Evolutionary conservation across 2,888 invertebrate species (phyloP).

Genomic region (Stegana nigrithorax): DNA sequence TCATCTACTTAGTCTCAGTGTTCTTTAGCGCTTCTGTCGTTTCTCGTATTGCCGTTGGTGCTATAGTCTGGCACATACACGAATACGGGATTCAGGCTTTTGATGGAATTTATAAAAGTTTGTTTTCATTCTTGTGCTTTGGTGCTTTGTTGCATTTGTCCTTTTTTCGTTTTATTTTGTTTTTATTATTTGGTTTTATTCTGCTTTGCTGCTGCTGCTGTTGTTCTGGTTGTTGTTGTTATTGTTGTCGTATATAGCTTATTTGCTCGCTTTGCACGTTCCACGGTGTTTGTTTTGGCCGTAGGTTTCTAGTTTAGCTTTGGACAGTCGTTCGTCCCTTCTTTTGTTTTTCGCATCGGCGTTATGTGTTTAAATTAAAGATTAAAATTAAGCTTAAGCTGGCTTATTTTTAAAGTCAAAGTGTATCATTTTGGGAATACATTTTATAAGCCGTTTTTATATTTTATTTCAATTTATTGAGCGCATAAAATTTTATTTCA

Average conservation of each 20-base stretch:
- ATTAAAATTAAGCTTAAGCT: slow-evolving; percentile 13
- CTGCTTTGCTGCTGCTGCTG: background rate
- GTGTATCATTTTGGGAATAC: background rate
- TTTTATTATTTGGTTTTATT: background rate
- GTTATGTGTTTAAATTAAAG: slow-evolving; percentile 15
- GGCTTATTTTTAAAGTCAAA: slow-evolving; percentile 10
- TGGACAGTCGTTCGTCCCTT: background rate
- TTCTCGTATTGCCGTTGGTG: no score
- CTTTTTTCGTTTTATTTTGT: background rate
- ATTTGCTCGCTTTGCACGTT: slow-evolving; percentile 9
- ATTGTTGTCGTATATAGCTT: background rate
- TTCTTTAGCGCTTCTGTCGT: no score
- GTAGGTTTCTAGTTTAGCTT: background rate
- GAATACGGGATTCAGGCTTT: background rate
- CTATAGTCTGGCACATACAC: background rate
- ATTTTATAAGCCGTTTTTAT: background rate
- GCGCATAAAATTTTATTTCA: background rate
- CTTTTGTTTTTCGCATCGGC: background rate
- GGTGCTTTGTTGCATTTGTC: background rate
- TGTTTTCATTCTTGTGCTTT: background rate
- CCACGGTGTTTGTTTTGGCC: background rate
- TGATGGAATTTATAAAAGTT: slow-evolving; percentile 11
- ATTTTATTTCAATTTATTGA: slow-evolving; percentile 15
- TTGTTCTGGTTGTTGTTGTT: slow-evolving; percentile 1
- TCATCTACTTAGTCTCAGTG: background rate